Base-by-base conservation (phyloP, 2,113 vertebrate species). In the Fukomys damarensis region DNA sequence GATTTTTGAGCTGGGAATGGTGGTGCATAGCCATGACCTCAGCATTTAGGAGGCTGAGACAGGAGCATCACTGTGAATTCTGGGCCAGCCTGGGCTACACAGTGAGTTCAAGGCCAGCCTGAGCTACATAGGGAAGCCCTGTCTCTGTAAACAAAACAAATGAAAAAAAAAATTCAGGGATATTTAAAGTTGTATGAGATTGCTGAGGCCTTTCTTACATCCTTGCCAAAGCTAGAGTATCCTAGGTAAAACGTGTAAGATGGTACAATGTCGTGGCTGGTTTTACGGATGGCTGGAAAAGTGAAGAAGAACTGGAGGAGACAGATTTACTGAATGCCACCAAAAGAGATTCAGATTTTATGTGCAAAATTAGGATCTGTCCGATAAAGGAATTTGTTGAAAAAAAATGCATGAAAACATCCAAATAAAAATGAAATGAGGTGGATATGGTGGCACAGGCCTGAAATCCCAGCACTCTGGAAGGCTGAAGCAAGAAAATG, bases 391-490 rank as follows among this genome's bases (percentile, higher is more conserved):
- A 79, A 81, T 59, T 41, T 89, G 52, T 86, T 63, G 35, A 49
- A 86, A 49, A 49, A 94, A 26, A 17, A 76, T 84, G 16, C 8
- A 24, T 61, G 10, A 77, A n/a, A 91, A 85, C 58, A 90, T 3
- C 74, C 56, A 96, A 95, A 89, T 59, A 77, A 93, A 94, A 88
- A 35, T 49, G 16, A 13, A 52, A 20, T 79, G 17, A 54, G 32
- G 46, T 35, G 17, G 46, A 4, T 76, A 24, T 46, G 26, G 41
- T 17, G 43, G 6, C 72, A 13, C 26, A 76, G 14, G 41, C 2
- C 46, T 52, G 30, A 28, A 79, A 20, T 52, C 7, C 76, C 8
- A 79, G 76, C 16, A 0, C 46, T 52, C 43, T 52, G 46, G 49
- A 30, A 54, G 3, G 17, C 76, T 35, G 30, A 79, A 26, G 30